Evolutionary conservation across 2,888 invertebrate species (phyloP).

Genomic region (Sinelater perroti): DNA sequence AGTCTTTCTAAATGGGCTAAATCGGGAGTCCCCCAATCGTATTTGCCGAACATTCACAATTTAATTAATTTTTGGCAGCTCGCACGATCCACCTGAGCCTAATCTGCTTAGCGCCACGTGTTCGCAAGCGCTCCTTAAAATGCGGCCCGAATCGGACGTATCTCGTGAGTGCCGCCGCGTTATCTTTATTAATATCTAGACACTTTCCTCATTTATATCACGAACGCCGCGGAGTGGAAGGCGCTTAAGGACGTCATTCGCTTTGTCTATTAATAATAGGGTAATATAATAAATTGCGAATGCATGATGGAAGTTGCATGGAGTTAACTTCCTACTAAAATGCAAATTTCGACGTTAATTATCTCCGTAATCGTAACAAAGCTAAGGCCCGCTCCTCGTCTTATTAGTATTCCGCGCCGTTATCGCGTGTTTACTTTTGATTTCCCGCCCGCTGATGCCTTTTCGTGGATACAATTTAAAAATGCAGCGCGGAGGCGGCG

Average conservation of each 20-base stretch:
- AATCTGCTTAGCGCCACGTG: constrained; percentile 21
- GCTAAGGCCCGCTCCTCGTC: constrained; percentile 42
- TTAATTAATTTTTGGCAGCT: constrained; percentile 18
- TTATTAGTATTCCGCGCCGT: constrained; percentile 54
- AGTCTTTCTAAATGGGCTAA: too few relatives aligned
- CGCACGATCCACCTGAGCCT: constrained; percentile 9
- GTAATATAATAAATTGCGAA: constrained; percentile 50
- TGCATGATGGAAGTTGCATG: constrained; percentile 53
- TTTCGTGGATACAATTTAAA: constrained; percentile 35
- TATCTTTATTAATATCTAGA: constrained; percentile 33
- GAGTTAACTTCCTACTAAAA: constrained; percentile 53
- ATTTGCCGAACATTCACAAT: background rate
- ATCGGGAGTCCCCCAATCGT: too few relatives aligned
- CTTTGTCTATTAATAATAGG: constrained; percentile 37
- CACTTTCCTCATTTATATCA: constrained; percentile 25
- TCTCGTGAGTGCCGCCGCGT: constrained; percentile 18
- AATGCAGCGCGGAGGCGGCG: constrained; percentile 20
- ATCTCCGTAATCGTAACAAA: constrained; percentile 41
- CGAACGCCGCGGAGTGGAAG: constrained; percentile 21
- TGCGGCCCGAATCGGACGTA: constrained; percentile 21
- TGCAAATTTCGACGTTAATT: constrained; percentile 55
- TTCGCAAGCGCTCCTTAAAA: constrained; percentile 14
- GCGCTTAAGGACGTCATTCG: constrained; percentile 29
- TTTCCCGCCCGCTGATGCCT: constrained; percentile 41
- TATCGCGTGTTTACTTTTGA: constrained; percentile 54